These are phyloP conservation scores for Eonycteris spelaea DNA, from an alignment of 2,113 vertebrate genomes.

Conservation along the genomic window DNA sequence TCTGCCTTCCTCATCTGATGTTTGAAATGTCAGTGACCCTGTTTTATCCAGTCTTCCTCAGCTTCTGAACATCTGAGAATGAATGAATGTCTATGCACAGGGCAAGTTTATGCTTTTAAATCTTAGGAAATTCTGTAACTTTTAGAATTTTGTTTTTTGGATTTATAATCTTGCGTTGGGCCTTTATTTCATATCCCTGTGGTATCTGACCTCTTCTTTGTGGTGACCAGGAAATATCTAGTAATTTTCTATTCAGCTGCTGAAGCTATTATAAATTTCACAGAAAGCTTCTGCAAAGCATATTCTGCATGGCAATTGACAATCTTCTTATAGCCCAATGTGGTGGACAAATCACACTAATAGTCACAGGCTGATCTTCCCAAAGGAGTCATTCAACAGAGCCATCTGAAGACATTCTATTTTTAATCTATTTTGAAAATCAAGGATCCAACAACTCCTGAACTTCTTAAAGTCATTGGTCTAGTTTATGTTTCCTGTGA, in stretches of 20 bases:
- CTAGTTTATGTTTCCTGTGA: constrained; percentile 57
- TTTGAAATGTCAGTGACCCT: neutral
- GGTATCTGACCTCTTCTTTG: neutral
- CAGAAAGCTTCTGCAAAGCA: neutral
- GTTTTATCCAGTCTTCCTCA: neutral
- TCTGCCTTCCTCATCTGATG: neutral
- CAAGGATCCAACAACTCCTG: constrained; percentile 32
- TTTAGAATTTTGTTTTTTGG: neutral
- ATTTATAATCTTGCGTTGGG: neutral
- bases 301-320: neutral
- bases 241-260: neutral
- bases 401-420: neutral
- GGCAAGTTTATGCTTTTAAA: neutral
- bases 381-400: constrained; percentile 30
- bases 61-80: neutral
- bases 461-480: constrained; percentile 56
- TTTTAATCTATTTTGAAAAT: constrained; percentile 63
- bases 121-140: neutral
- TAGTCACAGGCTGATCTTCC: neutral
- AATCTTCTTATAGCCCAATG: neutral
- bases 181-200: neutral
- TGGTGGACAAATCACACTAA: constrained; percentile 38
- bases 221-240: neutral
- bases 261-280: neutral
- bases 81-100: neutral